Evolutionary conservation across 2,888 invertebrate genomes (phyloP).

Genomic region (Polymixis lichenea): DNA sequence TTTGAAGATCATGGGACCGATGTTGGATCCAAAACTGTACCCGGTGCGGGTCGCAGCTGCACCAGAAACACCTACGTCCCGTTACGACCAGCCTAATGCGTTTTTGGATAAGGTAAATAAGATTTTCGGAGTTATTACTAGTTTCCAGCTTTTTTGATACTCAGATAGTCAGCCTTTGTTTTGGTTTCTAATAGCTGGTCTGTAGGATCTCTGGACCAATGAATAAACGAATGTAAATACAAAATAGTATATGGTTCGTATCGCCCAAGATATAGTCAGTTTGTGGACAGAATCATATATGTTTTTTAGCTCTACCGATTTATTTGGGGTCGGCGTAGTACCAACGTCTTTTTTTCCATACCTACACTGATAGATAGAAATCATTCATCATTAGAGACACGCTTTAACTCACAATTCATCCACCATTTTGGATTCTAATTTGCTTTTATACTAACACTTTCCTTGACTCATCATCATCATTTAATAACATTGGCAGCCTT

Average conservation of each 20-base stretch:
- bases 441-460: neutral
- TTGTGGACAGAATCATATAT: neutral
- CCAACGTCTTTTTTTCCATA: neutral
- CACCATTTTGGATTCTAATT: neutral
- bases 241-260: neutral
- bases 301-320: neutral
- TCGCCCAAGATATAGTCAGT: neutral
- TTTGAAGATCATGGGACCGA: conserved; percentile 90
- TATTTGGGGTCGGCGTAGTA: neutral
- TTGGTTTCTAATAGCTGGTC: neutral
- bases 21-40: conserved; percentile 91
- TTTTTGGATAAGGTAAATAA: conserved; percentile 90
- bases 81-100: conserved; percentile 91
- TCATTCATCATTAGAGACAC: neutral
- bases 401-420: neutral
- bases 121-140: neutral
- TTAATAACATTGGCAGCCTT: neutral
- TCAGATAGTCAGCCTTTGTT: neutral
- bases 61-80: conserved; percentile 89
- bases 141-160: neutral
- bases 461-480: neutral
- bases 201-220: neutral
- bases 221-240: neutral
- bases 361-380: neutral
- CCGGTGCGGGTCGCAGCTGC: conserved; percentile 90